Base-by-base conservation (phyloP, 1,140 invertebrate species). In the Hylaeus anthracinus region DNA sequence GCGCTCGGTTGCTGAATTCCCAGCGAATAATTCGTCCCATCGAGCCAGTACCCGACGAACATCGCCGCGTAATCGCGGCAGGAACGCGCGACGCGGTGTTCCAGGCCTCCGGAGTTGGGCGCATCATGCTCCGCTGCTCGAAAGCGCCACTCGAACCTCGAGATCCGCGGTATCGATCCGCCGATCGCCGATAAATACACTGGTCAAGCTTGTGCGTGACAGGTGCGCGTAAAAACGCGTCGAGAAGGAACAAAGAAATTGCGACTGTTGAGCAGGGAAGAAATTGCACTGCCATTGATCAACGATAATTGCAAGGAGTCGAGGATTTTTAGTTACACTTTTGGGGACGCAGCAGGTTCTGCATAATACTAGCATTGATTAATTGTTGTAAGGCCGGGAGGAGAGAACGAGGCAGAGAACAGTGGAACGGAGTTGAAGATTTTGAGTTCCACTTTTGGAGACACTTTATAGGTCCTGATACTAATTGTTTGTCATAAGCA, bases 141-240 rank as follows among this genome's bases (percentile, higher is more conserved):
- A 64, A 48, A n/a, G 51, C 53, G 51, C 39, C 8, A 45, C 9
- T 53, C 64, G 14, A 48, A 48, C 53, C 58, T n/a, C 14, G 64
- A 70, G 63, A 65, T 73, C 12, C 15, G 15, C 5, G 37, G 73
- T 14, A 74, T 58, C 67, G 67, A 84, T 65, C 55, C 6, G 61
- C 55, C 3, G 58, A 81, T 81, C 53, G 53, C 37, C 51, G 67
- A 72, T 43, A 72, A 66, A 79, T 55, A 55, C 63, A 48, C 48
- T 26, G 51, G n/a, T 51, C 14, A 48, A 48, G 41, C 3, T 48
- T 26, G 63, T 43, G 63, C 15, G 3, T 39, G 48, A 41, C 26
- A 26, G 26, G 26, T 26, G 26, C 51, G n/a, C n/a, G 63, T 5
- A 10, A 15, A 8, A 43, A 12, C 5, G 10, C 9, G 51, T 15